These are phyloP conservation scores for Napeogenes inachia DNA, from an alignment of 2,888 invertebrate genomes.

Conservation along the genomic window DNA sequence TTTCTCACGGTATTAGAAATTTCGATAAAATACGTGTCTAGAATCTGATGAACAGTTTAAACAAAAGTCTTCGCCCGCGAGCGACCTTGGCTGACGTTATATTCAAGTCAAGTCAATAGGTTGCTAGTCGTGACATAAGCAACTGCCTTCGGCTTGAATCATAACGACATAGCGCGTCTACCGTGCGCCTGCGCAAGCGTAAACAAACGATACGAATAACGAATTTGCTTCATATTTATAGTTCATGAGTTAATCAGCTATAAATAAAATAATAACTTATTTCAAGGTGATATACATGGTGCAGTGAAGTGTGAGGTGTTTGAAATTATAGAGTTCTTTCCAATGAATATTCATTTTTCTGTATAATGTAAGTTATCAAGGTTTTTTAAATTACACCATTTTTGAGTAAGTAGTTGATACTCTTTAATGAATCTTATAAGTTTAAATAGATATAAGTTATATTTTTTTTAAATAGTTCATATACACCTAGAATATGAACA, in stretches of 20 bases:
- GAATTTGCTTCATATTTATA: neutral
- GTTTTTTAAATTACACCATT: neutral
- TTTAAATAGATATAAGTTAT: too few species aligned
- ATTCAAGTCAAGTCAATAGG: slow-evolving; percentile 53
- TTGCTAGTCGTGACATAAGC: slow-evolving; percentile 61
- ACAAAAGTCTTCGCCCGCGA: slow-evolving; percentile 35
- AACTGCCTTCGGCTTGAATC: slow-evolving; percentile 45
- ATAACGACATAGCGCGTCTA: slow-evolving; percentile 47
- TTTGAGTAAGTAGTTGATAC: too few species aligned
- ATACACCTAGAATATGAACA: too few species aligned
- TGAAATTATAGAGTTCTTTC: neutral
- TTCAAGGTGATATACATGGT: neutral
- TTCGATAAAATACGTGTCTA: slow-evolving; percentile 11
- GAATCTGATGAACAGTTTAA: slow-evolving; percentile 12
- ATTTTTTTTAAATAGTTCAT: too few species aligned
- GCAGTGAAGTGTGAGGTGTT: neutral
- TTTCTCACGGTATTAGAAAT: slow-evolving; percentile 14
- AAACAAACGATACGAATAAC: slow-evolving; percentile 18
- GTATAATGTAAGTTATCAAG: slow-evolving; percentile 1
- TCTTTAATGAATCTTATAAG: too few species aligned
- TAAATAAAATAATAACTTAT: neutral
- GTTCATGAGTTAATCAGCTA: neutral
- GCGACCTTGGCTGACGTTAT: slow-evolving; percentile 53
- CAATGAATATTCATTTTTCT: neutral
- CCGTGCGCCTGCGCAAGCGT: slow-evolving; percentile 49